Evolutionary conservation across 1,140 invertebrate species (phyloP).

Genomic region (Spodoptera litura): DNA sequence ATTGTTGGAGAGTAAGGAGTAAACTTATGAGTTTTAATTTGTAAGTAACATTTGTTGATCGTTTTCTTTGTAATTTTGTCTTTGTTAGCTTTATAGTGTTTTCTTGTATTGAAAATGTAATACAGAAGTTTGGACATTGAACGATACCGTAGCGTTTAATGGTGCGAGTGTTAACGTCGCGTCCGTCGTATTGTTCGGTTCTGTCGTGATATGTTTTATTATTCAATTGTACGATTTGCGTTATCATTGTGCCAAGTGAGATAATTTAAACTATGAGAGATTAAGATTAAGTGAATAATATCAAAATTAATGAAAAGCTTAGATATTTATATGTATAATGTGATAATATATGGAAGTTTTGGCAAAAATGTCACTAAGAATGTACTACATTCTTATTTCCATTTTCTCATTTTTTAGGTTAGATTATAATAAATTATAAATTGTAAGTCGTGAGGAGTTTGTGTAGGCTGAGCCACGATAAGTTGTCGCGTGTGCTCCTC

Average conservation of each 20-base stretch:
- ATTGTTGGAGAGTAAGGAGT: conserved; percentile 76
- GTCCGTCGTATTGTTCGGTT: conserved; percentile 59
- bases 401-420: conserved; percentile 70
- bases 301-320: conserved; percentile 81
- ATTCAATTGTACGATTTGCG: conserved; percentile 78
- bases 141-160: conserved; percentile 63
- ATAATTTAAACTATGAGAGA: conserved; percentile 80
- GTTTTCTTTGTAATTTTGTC: conserved; percentile 84
- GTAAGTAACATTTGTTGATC: conserved; percentile 84
- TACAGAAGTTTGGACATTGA: conserved; percentile 56
- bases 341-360: conserved; percentile 85
- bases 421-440: conserved; percentile 57
- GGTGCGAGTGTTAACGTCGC: conserved; percentile 58
- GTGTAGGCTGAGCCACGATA: not conserved
- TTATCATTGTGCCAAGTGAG: conserved; percentile 84
- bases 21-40: conserved; percentile 81
- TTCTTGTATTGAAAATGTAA: conserved; percentile 71
- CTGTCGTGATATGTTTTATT: conserved; percentile 67
- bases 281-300: conserved; percentile 85
- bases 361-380: conserved; percentile 74
- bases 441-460: conserved; percentile 34
- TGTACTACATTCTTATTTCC: conserved; percentile 73
- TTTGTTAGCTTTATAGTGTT: conserved; percentile 84
- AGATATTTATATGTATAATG: conserved; percentile 83
- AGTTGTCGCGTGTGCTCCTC: not conserved